Base-by-base conservation (phyloP, 2,113 vertebrate genomes). In the Heterochromis multidens region DNA sequence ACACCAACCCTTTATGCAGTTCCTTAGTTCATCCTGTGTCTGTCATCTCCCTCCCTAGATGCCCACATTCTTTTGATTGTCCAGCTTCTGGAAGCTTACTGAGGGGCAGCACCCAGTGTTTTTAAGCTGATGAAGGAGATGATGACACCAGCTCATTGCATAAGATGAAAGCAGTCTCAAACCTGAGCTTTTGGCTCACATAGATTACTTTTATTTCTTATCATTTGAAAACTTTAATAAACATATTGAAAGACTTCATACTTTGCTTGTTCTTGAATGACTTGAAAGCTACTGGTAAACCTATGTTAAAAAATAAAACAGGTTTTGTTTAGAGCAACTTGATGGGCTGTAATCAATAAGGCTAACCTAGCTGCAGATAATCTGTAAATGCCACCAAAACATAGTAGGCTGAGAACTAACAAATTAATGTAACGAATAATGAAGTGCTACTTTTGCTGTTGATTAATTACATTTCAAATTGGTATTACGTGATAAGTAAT, bases 241-340 rank as follows among this genome's bases (percentile, higher is more conserved):
- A 46, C 8, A 46, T 70, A 70, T 1, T 46, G 37, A 46, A 27
- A 27, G 3, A 33, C 9, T 40, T 9, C 0, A 0, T 70, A 0
- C 27, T 70, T 70, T 27, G 5, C 40, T 19, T 70, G 37, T 27
- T 70, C 9, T 40, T 40, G 37, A 9, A 11, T 43, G 40, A 4
- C 40, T 43, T 14, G 40, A 2, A 14, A 43, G 40, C 40, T 12
- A 43, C 40, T 43, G 35, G 35, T 9, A 14, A 43, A 13, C 40
- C 11, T 14, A 43, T 14, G 11, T 43, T 13, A 13, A 4, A 43
- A 35, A 6, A 35, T 35, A 35, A 35, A 35, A 6, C 33, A 35
- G 6, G 35, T 37, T 37, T 37, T 8, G 9, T 37, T 37, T 9
- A 9, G 13, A 37, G 35, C 11, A 40, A 11, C 8, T 9, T 37